Base-by-base conservation (phyloP, 2,888 invertebrate genomes). In the Philhelius pedissequus region DNA sequence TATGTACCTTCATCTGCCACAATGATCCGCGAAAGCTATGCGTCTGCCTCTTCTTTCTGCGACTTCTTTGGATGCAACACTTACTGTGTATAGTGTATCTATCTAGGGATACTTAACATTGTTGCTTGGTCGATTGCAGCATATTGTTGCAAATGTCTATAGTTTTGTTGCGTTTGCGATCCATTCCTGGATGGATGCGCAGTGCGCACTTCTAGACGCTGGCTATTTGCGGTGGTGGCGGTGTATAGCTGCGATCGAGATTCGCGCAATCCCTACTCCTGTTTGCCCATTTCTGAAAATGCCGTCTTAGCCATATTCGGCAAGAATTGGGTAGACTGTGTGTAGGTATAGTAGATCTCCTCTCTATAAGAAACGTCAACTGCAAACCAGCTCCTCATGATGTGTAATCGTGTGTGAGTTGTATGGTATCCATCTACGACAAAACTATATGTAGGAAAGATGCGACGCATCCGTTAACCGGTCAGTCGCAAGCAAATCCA, bases 271-370 rank as follows among this genome's bases (percentile, higher is more conserved):
- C 70, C 71, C 71, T 84, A 71, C 84, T 84, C 84, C 80, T 76
- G 84, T 84, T 84, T 84, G 75, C 56, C 84, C 84, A 84, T 84
- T 84, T 84, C 54, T 84, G 80, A 84, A 68, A 80, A 84, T 80
- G 66, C 71, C 30, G 84, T 80, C 68, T 70, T 76, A 66, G 52
- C 84, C 84, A 71, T 84, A 80, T 84, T 84, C 66, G 84, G 84
- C 45, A 71, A 48, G 80, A 84, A 84, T 84, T 84, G 84, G 75
- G 84, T 80, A 84, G 80, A 84, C 62, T 27, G 8, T 6, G n/a
- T n/a, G n/a, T n/a, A n/a, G 8, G 13, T 52, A 52, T 27, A 15
- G 79, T 35, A 66, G 66, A 78, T 74, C 54, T 62, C 11, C 27
- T 74, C 54, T 62, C 11, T 35, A 48, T 25, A 73, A 70, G 43